phyloP scores from a whole-genome alignment of 2,797 vertebrate species.

The Xyrichtys novacula region DNA sequence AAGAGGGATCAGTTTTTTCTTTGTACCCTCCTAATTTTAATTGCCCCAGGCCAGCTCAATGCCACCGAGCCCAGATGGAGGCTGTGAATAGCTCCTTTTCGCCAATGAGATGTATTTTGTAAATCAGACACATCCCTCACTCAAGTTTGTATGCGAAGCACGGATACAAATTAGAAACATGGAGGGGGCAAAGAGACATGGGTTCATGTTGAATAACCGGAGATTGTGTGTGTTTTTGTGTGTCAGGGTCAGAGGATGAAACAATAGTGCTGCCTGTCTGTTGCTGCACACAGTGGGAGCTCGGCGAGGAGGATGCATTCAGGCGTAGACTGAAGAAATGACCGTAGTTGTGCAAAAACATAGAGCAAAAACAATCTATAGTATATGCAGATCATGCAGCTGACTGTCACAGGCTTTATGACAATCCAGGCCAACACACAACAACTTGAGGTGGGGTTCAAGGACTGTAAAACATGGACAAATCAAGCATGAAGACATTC shows the following conservation, averaged over 20 bases:
- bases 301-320: constrained; percentile 30
- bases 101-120: constrained; percentile 26
- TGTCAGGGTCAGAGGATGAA: constrained; percentile 15
- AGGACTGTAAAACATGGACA: not conserved
- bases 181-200: not conserved
- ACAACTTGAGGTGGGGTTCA: not conserved
- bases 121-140: constrained; percentile 24
- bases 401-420: too few species aligned
- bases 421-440: constrained; percentile 2
- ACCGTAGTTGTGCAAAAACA: constrained; percentile 45
- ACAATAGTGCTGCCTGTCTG: constrained; percentile 62
- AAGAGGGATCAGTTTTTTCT: not conserved
- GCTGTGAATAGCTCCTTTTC: constrained; percentile 4
- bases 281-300: constrained; percentile 47
- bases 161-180: not conserved
- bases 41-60: constrained; percentile 34
- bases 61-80: constrained; percentile 34
- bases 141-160: constrained; percentile 19
- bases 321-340: constrained; percentile 44
- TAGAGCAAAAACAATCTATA: constrained; percentile 22
- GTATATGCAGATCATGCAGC: too few species aligned
- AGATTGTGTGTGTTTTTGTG: constrained; percentile 2
- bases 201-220: constrained; percentile 23
- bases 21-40: constrained; percentile 19
- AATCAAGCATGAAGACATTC: not conserved